Conservation (phyloP, 2,888 invertebrate genomes). For the Cristatella mucedo region DNA sequence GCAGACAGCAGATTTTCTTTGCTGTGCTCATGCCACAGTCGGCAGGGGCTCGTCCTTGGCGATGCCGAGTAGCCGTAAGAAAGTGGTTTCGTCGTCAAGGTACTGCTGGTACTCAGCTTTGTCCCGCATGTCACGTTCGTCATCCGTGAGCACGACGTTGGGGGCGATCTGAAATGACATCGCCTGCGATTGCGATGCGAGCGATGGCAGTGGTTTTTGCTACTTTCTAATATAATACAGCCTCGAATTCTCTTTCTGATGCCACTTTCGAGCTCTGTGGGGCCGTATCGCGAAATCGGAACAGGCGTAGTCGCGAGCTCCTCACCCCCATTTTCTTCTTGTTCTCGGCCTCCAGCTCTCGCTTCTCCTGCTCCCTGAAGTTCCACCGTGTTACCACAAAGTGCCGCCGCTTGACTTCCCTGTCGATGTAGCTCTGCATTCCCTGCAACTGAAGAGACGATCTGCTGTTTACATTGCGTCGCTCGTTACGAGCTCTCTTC, state of each 20-base stretch:
- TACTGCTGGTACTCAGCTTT: conserved; percentile 30
- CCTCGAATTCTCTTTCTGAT: too few species aligned
- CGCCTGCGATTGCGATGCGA: neutral
- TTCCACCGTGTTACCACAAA: conserved; percentile 38
- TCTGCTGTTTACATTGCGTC: too few species aligned
- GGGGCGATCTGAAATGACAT: conserved; percentile 29
- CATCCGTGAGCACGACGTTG: conserved; percentile 28
- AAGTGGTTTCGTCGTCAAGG: conserved; percentile 26
- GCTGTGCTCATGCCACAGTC: too few species aligned
- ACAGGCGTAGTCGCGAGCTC: conserved; percentile 1
- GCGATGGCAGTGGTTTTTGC: neutral
- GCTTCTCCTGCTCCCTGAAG: conserved; percentile 35
- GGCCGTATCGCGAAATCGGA: neutral
- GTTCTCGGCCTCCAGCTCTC: conserved; percentile 29
- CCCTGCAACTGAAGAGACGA: conserved; percentile 11
- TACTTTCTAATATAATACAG: too few species aligned
- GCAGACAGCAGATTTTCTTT: too few species aligned
- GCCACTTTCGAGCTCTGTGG: too few species aligned
- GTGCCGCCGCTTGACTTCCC: conserved; percentile 34
- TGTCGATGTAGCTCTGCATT: conserved; percentile 31
- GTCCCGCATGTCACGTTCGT: conserved; percentile 26
- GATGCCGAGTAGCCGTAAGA: conserved; percentile 33
- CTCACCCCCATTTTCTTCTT: conserved; percentile 36
- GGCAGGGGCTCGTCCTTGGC: conserved; percentile 24
- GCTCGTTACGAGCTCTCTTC: too few species aligned